A percentile compares a stretch with the other conserved stretches of the same genome.
These are phyloP conservation scores for Cebidichthys violaceus DNA, from an alignment of 2,113 vertebrate species.

Conservation along the genomic window DNA sequence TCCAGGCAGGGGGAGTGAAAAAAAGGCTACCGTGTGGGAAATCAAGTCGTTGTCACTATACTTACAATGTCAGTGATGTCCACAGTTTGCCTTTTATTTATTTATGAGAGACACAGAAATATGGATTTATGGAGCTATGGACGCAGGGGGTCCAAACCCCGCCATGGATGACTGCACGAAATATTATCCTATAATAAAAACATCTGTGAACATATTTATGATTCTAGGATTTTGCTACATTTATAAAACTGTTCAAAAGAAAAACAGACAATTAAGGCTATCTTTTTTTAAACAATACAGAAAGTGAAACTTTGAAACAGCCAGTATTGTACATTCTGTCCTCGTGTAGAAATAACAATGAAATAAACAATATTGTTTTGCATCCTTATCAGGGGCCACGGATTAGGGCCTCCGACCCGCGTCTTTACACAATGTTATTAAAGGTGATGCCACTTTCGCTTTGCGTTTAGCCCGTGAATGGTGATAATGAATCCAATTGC, in stretches of 20 bases:
- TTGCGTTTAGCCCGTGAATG: conserved; percentile 12
- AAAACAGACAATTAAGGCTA: background rate
- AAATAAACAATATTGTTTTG: background rate
- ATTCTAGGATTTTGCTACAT: background rate
- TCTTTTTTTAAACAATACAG: conserved; percentile 11
- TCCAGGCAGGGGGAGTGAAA: conserved; percentile 40
- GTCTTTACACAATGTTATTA: background rate
- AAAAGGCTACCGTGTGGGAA: conserved; percentile 64
- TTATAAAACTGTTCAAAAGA: background rate
- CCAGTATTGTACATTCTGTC: background rate
- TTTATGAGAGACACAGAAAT: conserved; percentile 48
- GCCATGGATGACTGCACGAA: conserved; percentile 13
- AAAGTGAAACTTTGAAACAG: conserved; percentile 61
- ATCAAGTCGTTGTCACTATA: conserved; percentile 64
- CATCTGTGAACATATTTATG: background rate
- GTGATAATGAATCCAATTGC: background rate
- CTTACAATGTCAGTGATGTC: conserved; percentile 52
- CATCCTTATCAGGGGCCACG: background rate
- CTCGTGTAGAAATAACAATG: background rate
- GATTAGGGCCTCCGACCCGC: background rate
- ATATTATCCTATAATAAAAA: background rate
- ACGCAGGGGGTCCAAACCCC: conserved; percentile 2
- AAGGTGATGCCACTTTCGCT: conserved; percentile 2
- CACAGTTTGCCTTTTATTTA: conserved; percentile 46
- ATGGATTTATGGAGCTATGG: conserved; percentile 33